These are phyloP conservation scores for Astropecten irregularis DNA, from an alignment of 53 echinoderm and acorn worm genomes.

Conservation along the genomic window DNA sequence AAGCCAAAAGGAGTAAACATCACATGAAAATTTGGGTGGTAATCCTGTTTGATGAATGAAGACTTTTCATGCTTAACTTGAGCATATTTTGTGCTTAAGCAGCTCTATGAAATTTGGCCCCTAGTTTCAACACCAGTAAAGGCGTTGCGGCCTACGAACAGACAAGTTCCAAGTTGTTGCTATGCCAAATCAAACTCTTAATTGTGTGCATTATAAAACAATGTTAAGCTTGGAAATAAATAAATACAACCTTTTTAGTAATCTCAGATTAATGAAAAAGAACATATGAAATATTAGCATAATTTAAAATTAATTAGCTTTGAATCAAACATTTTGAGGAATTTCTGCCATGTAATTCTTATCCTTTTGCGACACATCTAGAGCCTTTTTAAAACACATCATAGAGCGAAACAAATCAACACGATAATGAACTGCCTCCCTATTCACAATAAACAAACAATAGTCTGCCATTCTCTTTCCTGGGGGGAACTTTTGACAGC, in stretches of 20 bases:
- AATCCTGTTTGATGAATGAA: too few relatives aligned
- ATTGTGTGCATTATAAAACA: background rate
- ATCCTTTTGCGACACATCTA: background rate
- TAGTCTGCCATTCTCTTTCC: background rate
- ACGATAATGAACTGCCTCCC: conserved; percentile 39
- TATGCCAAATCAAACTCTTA: too few relatives aligned
- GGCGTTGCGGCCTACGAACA: too few relatives aligned
- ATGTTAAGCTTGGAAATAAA: background rate
- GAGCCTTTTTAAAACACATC: background rate
- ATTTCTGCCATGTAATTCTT: conserved; percentile 6
- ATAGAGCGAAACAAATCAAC: background rate
- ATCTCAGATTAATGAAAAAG: background rate
- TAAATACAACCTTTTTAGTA: background rate
- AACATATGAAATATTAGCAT: background rate
- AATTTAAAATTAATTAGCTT: background rate
- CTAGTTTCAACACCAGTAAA: too few relatives aligned
- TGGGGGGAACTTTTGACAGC: conserved; percentile 29
- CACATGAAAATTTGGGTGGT: too few relatives aligned
- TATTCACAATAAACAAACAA: background rate
- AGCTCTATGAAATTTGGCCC: too few relatives aligned
- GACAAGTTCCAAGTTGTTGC: too few relatives aligned
- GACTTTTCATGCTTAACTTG: too few relatives aligned
- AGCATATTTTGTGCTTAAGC: too few relatives aligned
- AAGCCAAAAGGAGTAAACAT: too few relatives aligned
- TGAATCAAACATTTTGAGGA: conserved; percentile 18